These are phyloP conservation scores for Diabrotica virgifera DNA, from an alignment of 1,140 invertebrate genomes.

Conservation along the genomic window DNA sequence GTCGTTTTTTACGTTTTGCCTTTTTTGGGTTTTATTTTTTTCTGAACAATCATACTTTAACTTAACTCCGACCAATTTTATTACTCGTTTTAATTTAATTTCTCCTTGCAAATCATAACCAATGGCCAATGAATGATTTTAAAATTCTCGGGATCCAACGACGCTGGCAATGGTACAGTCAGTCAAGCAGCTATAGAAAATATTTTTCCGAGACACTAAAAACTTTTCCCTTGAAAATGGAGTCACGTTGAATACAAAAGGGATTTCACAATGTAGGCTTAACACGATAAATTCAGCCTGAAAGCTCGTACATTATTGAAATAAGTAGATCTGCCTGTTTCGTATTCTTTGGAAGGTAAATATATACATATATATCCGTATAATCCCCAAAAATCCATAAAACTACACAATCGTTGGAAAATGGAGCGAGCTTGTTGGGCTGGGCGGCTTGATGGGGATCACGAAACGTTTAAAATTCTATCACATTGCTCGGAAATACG, in stretches of 20 bases:
- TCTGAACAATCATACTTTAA: too few relatives aligned
- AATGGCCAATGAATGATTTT: too few relatives aligned
- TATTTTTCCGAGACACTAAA: conserved; percentile 8
- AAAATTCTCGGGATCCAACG: too few relatives aligned
- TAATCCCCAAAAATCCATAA: conserved; percentile 6
- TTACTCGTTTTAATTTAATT: too few relatives aligned
- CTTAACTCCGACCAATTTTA: too few relatives aligned
- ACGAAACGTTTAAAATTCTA: conserved; percentile 1
- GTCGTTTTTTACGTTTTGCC: too few relatives aligned
- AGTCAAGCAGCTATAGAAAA: neutral
- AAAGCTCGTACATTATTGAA: conserved; percentile 17
- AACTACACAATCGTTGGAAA: conserved; percentile 6
- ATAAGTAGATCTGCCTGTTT: conserved; percentile 11
- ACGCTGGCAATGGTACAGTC: too few relatives aligned
- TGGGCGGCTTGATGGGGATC: neutral
- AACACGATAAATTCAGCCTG: conserved; percentile 14
- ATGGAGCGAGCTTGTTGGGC: neutral
- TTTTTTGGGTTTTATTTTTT: too few relatives aligned
- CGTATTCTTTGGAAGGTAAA: conserved; percentile 10
- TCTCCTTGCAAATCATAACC: too few relatives aligned
- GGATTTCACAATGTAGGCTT: conserved; percentile 4
- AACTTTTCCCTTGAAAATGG: neutral
- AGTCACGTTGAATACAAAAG: conserved; percentile 6
- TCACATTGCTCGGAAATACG: neutral
- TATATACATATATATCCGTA: conserved; percentile 4